Conservation (phyloP, 1,140 invertebrate genomes). For the Alviniconcha marisindica region DNA sequence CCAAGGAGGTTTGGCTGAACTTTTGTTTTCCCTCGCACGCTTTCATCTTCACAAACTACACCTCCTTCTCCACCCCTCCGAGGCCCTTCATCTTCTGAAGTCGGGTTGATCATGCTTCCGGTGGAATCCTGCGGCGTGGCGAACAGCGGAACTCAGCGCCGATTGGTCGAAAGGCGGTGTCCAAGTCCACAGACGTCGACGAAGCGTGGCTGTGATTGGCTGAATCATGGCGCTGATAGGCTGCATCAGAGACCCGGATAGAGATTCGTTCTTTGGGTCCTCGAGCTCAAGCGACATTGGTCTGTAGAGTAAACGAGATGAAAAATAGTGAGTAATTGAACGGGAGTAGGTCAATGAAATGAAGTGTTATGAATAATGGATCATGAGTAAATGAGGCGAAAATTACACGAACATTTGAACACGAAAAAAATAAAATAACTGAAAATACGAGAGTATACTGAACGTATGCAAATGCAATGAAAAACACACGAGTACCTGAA, state of each 20-base stretch:
- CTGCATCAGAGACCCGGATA: not conserved
- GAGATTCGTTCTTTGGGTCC: not conserved
- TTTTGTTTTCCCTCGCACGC: no score
- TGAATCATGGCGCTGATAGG: not conserved
- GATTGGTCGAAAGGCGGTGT: conserved; percentile 1
- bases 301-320: not conserved
- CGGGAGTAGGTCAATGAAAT: no score
- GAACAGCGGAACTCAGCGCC: not conserved
- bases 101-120: not conserved
- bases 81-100: not conserved
- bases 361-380: no score
- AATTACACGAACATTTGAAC: no score
- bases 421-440: no score
- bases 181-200: not conserved
- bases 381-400: no score
- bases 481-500: no score
- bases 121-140: not conserved
- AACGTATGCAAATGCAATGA: no score
- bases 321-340: not conserved
- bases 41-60: no score
- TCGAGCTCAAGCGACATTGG: not conserved
- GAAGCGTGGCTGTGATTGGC: conserved; percentile 2
- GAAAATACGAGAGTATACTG: no score
- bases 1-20: no score
- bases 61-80: no score